These are phyloP conservation scores for Pleuronectes platessa DNA, from an alignment of 2,113 vertebrate genomes.

Conservation along the genomic window DNA sequence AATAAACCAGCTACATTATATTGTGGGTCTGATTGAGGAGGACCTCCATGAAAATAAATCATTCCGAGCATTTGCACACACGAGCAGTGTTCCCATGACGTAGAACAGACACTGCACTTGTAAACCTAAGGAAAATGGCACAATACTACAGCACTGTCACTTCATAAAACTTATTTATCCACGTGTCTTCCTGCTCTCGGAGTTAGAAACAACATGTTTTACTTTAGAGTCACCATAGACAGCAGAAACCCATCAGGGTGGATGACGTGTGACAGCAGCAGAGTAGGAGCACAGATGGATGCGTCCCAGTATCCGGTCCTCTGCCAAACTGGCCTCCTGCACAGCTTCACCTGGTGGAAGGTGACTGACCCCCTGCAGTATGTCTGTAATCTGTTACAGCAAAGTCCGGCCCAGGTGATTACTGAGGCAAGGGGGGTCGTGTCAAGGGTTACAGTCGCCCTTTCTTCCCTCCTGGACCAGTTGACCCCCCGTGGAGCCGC, in stretches of 20 bases:
- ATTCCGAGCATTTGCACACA: too few species aligned
- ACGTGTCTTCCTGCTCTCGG: too few species aligned
- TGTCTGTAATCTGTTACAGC: constrained; percentile 34
- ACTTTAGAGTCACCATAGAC: neutral
- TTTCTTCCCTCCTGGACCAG: constrained; percentile 63
- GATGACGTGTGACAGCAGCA: neutral
- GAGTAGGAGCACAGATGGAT: neutral
- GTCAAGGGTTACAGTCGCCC: constrained; percentile 57
- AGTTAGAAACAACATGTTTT: too few species aligned
- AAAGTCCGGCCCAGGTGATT: constrained; percentile 59
- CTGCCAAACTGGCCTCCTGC: neutral
- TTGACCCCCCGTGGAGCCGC: constrained; percentile 55
- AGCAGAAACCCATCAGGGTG: neutral
- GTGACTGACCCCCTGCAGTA: constrained; percentile 1
- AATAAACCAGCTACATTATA: too few species aligned
- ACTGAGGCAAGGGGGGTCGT: constrained; percentile 51
- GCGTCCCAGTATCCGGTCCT: neutral
- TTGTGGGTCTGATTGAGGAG: too few species aligned
- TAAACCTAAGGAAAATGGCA: too few species aligned
- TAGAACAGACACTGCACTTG: too few species aligned
- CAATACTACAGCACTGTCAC: too few species aligned
- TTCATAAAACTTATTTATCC: too few species aligned
- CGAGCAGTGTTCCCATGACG: too few species aligned
- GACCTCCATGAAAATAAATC: too few species aligned
- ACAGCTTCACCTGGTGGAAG: constrained; percentile 30